Evolutionary conservation across 2,113 vertebrate genomes (phyloP), one percentile per base, ranked within the genome.

Genomic region (Planiliza haematocheilus): DNA sequence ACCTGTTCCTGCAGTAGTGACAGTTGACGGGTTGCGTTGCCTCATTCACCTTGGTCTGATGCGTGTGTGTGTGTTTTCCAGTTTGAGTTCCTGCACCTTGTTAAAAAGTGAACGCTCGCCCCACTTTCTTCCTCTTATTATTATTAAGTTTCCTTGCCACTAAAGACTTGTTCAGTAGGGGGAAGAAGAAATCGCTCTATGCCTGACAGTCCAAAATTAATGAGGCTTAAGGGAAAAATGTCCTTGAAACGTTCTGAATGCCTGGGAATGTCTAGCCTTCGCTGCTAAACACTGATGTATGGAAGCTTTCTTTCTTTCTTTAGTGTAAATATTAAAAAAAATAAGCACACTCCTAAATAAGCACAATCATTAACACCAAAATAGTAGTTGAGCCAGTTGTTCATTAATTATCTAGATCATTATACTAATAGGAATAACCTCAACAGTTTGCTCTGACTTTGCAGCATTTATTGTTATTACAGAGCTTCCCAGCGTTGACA

Each of bases 181-280:
- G 18, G 0, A 18, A 24, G 43, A 41, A 41, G 43, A 67, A 37
- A 34, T 52, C 57, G 17, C 30, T 64, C 12, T 16, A 16, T 48
- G 72, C 72, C 72, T 72, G 71, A 52, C 48, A 45, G 74, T 61
- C 36, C 13, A 43, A 64, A 63, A 77, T 38, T 61, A 88, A 84
- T 77, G 82, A 86, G 21, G 58, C 67, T 53, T 60, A 53, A 65
- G 41, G 52, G 21, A 55, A 51, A 66, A 55, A 56, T 39, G 71
- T 17, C 81, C 74, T 79, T 82, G 60, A 59, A 82, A 73, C 21
- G 50, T 52, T 57, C 38, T 36, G 9, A 59, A 73, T 39, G 46
- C 48, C 21, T 65, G 50, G 45, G 38, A 18, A 17, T 65, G 1
- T 58, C 61, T 52, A 17, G n/a, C 17, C 36, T 68, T 67, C 41